phyloP scores from a whole-genome alignment of 2,797 vertebrate species.

The Sphaeramia orbicularis region DNA sequence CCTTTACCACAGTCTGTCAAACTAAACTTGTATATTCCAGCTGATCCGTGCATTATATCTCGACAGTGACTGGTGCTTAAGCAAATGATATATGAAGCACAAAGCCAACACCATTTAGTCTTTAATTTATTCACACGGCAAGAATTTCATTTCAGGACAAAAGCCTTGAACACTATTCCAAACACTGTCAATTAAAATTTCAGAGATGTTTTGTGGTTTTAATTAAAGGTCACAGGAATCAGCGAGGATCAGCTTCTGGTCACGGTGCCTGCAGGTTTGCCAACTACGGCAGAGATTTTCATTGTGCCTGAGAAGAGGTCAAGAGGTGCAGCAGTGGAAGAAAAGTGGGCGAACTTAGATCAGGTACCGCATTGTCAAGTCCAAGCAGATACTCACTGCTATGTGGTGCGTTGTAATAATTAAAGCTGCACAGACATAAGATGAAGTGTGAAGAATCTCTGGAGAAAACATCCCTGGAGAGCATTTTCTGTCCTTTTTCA shows the following conservation, averaged over 20 bases:
- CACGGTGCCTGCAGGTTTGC: slow-evolving; percentile 88
- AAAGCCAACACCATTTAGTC: slow-evolving; percentile 48
- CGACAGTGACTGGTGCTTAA: slow-evolving; percentile 70
- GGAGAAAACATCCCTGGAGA: slow-evolving; percentile 34
- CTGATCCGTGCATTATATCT: slow-evolving; percentile 58
- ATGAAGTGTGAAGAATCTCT: slow-evolving; percentile 12
- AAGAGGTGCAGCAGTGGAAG: slow-evolving; percentile 58
- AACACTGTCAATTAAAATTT: slow-evolving; percentile 33
- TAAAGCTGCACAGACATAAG: slow-evolving; percentile 27
- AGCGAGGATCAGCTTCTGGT: slow-evolving; percentile 89
- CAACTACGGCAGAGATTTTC: slow-evolving; percentile 91
- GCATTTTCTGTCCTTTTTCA: slow-evolving; percentile 35
- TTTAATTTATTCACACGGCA: slow-evolving; percentile 16
- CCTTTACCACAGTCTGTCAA: slow-evolving; percentile 78
- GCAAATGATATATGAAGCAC: slow-evolving; percentile 60
- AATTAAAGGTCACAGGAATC: slow-evolving; percentile 88
- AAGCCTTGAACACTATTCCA: slow-evolving; percentile 2
- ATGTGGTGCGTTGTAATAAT: slow-evolving; percentile 33
- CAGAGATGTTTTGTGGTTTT: slow-evolving; percentile 46
- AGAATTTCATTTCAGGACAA: slow-evolving; percentile 11
- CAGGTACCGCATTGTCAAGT: slow-evolving; percentile 82
- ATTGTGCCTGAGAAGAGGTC: slow-evolving; percentile 86
- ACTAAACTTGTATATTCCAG: slow-evolving; percentile 57
- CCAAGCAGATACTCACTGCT: slow-evolving; percentile 16
- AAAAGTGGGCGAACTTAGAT: slow-evolving; percentile 85